Percentiles rank a stretch among this genome's conserved stretches.
Conservation (phyloP, 2,797 vertebrate genomes). For the Melanotaenia boesemani region DNA sequence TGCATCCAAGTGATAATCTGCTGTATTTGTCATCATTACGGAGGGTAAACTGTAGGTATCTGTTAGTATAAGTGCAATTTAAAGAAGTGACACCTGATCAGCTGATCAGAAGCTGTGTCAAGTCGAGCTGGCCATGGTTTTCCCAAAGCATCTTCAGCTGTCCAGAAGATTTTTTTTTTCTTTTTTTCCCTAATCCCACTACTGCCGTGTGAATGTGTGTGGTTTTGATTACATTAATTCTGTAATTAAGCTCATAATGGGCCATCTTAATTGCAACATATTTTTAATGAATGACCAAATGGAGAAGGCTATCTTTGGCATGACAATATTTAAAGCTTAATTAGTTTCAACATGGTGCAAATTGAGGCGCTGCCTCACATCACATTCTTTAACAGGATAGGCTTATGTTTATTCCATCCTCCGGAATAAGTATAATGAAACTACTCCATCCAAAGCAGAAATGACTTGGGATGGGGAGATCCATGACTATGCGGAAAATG, state of each 20-base stretch:
- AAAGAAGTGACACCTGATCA: constrained; percentile 3
- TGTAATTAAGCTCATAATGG: constrained; percentile 70
- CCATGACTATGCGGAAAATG: constrained; percentile 31
- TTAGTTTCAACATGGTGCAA: constrained; percentile 63
- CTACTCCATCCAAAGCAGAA: constrained; percentile 14
- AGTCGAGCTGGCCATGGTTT: not conserved
- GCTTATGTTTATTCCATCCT: constrained; percentile 49
- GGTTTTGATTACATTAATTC: constrained; percentile 62
- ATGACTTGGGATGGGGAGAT: constrained; percentile 38
- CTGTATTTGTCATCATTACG: constrained; percentile 18
- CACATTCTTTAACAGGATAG: constrained; percentile 46
- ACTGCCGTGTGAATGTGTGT: constrained; percentile 18
- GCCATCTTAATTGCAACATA: constrained; percentile 72
- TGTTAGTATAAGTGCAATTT: constrained; percentile 5
- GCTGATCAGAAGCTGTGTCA: constrained; percentile 15
- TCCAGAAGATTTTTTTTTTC: constrained; percentile 9
- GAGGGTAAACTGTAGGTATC: constrained; percentile 7
- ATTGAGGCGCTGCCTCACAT: constrained; percentile 53
- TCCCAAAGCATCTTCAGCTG: not conserved
- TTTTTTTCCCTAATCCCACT: not conserved
- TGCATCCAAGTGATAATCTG: constrained; percentile 18
- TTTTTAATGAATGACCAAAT: constrained; percentile 73
- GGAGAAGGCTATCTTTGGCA: constrained; percentile 63
- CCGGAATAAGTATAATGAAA: constrained; percentile 49
- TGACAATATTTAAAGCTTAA: constrained; percentile 63